Evolutionary conservation across 1,140 invertebrate genomes (phyloP), one percentile per base, ranked within the genome.

Genomic region (Hylaeus volcanicus): DNA sequence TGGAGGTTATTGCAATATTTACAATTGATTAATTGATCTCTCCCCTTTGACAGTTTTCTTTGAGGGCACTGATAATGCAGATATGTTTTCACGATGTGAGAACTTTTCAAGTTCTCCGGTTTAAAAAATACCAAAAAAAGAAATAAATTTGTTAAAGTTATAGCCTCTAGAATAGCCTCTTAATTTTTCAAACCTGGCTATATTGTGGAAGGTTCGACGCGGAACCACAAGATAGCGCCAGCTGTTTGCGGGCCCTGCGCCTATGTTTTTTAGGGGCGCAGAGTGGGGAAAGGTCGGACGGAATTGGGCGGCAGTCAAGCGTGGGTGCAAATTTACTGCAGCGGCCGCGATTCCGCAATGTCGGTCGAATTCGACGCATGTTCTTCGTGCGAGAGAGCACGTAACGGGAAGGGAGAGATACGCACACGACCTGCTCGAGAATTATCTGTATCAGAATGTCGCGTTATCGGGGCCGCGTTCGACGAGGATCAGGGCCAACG

Each of bases 181-280:
- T 26, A 26, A 26, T 26, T 26, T 26, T 26, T 26, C 26, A 26
- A 26, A 26, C 26, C 26, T 26, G 26, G 26, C 26, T 26, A 26
- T 26, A 87, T 85, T 83, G 83, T 79, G 76, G 39, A 45, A 87
- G 74, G 41, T 89, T 92, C 72, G 77, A 63, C 80, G 84, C 81
- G 82, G 87, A 74, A 65, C 82, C 91, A 80, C 84, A 70, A 84
- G 88, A 85, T 83, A 82, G 88, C 89, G 90, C 87, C 87, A 87
- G 88, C 74, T 87, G 88, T 81, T 78, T 64, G 41, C 69, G 51
- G 15, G 56, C 77, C 66, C 60, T 75, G 61, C 61, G 69, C 71
- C 79, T 82, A 79, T 85, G 82, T 85, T 86, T 85, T 85, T 72
- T 79, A 56, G 77, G 53, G 9, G 58, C 2, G 43, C 11, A 56